Conservation (phyloP, 2,888 invertebrate species). For the Acanthosepion lycidas region DNA sequence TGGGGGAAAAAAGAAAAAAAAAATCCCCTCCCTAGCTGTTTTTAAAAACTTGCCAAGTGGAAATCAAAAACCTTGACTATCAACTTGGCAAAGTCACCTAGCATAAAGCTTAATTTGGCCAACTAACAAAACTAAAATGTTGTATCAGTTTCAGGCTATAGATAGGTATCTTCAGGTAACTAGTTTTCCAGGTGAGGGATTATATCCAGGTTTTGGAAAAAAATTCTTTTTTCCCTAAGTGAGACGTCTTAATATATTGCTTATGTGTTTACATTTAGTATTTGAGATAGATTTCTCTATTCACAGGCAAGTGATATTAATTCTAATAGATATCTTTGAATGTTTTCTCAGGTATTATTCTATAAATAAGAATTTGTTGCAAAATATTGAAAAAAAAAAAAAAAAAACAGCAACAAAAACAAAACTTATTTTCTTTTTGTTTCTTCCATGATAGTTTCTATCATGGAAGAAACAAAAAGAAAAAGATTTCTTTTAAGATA, state of each 20-base stretch:
- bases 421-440: too few relatives aligned
- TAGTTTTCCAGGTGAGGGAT: background rate
- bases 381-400: too few relatives aligned
- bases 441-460: too few relatives aligned
- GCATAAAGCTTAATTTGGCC: background rate
- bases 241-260: background rate
- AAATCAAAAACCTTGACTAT: conserved; percentile 11
- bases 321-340: too few relatives aligned
- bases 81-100: background rate
- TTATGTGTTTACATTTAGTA: background rate
- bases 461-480: too few relatives aligned
- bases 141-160: background rate
- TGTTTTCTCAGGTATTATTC: too few relatives aligned
- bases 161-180: background rate
- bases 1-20: too few relatives aligned
- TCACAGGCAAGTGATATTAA: too few relatives aligned
- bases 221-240: background rate
- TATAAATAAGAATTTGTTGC: too few relatives aligned
- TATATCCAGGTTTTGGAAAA: background rate
- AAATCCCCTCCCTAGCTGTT: background rate
- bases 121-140: conserved; percentile 1
- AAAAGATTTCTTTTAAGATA: too few relatives aligned
- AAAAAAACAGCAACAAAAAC: too few relatives aligned
- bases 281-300: too few relatives aligned
- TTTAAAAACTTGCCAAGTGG: background rate